A percentile compares a stretch with the other conserved stretches of the same genome.
These are phyloP conservation scores for Pyrrhura leucotis DNA, from an alignment of 2,797 vertebrate genomes.

Conservation along the genomic window DNA sequence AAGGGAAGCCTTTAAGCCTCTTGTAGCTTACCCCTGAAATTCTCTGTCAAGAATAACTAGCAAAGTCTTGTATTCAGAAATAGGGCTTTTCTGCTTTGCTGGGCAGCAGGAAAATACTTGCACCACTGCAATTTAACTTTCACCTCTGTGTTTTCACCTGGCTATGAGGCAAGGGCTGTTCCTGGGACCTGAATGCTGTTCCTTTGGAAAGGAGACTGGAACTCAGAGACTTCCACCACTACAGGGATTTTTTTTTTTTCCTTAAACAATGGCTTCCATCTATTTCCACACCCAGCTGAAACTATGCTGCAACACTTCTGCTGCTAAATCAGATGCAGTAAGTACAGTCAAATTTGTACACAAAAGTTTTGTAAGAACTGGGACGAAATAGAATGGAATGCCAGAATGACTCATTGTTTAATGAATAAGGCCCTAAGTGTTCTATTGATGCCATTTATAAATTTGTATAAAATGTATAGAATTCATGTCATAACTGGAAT, in stretches of 20 bases:
- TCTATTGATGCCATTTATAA: conserved; percentile 62
- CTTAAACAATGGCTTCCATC: neutral
- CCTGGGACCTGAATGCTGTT: neutral
- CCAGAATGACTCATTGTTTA: conserved; percentile 73
- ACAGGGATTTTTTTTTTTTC: neutral
- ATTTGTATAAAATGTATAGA: conserved; percentile 62
- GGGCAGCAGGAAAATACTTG: neutral
- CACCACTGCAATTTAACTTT: neutral
- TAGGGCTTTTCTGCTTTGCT: neutral
- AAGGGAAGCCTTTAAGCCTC: neutral
- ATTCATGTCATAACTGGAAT: conserved; percentile 74
- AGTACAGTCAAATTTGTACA: conserved; percentile 34
- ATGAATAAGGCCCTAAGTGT: conserved; percentile 73
- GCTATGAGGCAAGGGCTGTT: neutral
- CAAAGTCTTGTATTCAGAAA: neutral
- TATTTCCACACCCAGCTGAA: conserved; percentile 6
- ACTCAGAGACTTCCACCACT: neutral
- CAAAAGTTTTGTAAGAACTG: conserved; percentile 51
- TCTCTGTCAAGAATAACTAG: neutral
- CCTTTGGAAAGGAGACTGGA: neutral
- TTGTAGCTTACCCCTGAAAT: neutral
- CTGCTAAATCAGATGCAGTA: conserved; percentile 4
- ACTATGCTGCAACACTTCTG: neutral
- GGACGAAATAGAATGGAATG: conserved; percentile 44
- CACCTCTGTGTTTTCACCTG: neutral